Evolutionary conservation across 2,113 vertebrate species (phyloP), one percentile per base, ranked within the genome.

Genomic region (Ardeotis arabs): DNA sequence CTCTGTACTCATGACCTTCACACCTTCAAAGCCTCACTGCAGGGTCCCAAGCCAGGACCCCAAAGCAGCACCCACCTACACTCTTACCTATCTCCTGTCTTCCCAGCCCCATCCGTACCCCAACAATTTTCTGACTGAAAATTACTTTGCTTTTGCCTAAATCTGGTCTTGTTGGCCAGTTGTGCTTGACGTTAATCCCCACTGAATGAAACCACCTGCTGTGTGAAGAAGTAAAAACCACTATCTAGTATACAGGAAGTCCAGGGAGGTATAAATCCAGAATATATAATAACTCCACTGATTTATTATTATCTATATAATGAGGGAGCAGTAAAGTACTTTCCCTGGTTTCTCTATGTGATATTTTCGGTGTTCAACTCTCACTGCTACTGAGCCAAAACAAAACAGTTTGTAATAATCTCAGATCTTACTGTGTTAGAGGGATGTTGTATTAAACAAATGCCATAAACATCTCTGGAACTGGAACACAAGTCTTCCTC

Each of bases 91-190:
- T 15, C 23, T 53, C 55, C 14, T 23, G 10, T 24, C 50, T 75
- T 70, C 60, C 24, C 37, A 70, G n/a, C 2, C 8, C 27, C 6
- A 70, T 2, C 8, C 4, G 14, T 6, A 69, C 0, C 4, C 16
- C 19, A 8, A 31, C 19, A 39, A 70, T 7, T 80, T 60, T 62
- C 68, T 72, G 31, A 66, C 0, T 53, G 28, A 79, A 93, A 49
- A 85, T 55, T 23, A 33, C 49, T 89, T 92, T 4, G 44, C 21
- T 84, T 92, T 87, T 84, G 44, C 25, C 56, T 75, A 67, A 75
- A 75, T 55, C 11, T 60, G 11, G 7, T 55, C 56, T 78, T 44
- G 2, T 20, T 75, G 60, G 31, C 28, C 63, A 66, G 63, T 15
- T n/a, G 7, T 49, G 21, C 39, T 81, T 91, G 56, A 76, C 4